These are phyloP conservation scores for Teinopalpus imperialis DNA, from an alignment of 2,888 invertebrate species.

Conservation along the genomic window DNA sequence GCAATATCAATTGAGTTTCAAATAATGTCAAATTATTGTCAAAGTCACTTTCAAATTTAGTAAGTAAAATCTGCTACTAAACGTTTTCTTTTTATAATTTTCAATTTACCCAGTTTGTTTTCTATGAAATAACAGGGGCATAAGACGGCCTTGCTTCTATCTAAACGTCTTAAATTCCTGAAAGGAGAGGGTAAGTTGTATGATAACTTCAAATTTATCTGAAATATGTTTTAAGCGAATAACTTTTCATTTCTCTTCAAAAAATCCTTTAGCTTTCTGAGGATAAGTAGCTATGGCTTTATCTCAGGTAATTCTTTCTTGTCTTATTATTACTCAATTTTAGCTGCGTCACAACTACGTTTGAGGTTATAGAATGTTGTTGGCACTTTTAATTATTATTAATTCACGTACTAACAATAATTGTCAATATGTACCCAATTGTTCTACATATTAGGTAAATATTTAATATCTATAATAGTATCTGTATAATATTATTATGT, in stretches of 20 bases:
- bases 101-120: too few relatives aligned
- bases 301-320: conserved; percentile 50
- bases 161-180: too few relatives aligned
- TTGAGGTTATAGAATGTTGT: conserved; percentile 46
- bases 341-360: conserved; percentile 41
- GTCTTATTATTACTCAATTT: conserved; percentile 28
- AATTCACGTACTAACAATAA: too few relatives aligned
- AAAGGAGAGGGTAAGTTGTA: conserved; percentile 17
- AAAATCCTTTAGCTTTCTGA: conserved; percentile 52
- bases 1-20: too few relatives aligned
- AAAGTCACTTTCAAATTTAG: conserved; percentile 14
- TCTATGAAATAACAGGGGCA: too few relatives aligned
- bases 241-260: conserved; percentile 25
- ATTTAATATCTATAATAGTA: too few relatives aligned
- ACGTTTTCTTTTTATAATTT: conserved; percentile 1
- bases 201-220: neutral
- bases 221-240: neutral
- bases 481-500: too few relatives aligned
- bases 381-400: too few relatives aligned
- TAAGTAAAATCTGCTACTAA: neutral
- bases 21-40: too few relatives aligned
- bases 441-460: too few relatives aligned
- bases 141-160: too few relatives aligned
- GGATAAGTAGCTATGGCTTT: conserved; percentile 61
- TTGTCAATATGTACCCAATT: too few relatives aligned